phyloP scores from a whole-genome alignment of 2,797 vertebrate species.

The Sebastes cheni region DNA sequence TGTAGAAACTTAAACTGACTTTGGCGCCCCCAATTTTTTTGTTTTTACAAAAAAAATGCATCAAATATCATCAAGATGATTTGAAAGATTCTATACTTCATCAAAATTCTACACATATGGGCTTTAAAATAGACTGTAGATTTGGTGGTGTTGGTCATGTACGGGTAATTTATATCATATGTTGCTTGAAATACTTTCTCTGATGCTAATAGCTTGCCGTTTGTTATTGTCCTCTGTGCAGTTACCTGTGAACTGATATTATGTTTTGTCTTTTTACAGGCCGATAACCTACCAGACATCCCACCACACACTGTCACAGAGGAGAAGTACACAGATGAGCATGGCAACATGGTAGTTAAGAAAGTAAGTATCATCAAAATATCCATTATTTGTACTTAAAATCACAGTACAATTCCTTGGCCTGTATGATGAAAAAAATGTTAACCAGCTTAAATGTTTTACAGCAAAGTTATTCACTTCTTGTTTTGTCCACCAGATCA shows the following conservation, averaged over 20 bases:
- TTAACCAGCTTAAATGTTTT: not conserved
- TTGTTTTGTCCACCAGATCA: conserved; percentile 81
- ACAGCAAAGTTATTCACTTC: not conserved
- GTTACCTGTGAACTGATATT: not conserved
- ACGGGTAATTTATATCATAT: not conserved
- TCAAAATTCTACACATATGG: not conserved
- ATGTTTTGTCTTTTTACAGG: conserved; percentile 75
- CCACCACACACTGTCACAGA: conserved; percentile 91
- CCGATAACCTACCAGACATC: conserved; percentile 90
- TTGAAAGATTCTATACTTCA: not conserved
- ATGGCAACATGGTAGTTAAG: conserved; percentile 93
- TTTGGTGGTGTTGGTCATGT: not conserved
- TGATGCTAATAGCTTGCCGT: not conserved
- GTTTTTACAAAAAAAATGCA: not conserved
- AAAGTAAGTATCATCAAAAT: conserved; percentile 82
- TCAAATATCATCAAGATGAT: not conserved
- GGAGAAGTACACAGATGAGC: conserved; percentile 92
- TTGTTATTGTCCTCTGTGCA: not conserved
- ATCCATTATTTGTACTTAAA: not conserved
- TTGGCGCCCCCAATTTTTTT: not conserved
- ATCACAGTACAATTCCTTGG: not conserved
- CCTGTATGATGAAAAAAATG: not conserved
- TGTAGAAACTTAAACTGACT: not conserved
- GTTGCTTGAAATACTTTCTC: not conserved
- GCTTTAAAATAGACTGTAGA: not conserved